phyloP scores from a whole-genome alignment of 2,888 invertebrate species.

The Seira sanloemensis region DNA sequence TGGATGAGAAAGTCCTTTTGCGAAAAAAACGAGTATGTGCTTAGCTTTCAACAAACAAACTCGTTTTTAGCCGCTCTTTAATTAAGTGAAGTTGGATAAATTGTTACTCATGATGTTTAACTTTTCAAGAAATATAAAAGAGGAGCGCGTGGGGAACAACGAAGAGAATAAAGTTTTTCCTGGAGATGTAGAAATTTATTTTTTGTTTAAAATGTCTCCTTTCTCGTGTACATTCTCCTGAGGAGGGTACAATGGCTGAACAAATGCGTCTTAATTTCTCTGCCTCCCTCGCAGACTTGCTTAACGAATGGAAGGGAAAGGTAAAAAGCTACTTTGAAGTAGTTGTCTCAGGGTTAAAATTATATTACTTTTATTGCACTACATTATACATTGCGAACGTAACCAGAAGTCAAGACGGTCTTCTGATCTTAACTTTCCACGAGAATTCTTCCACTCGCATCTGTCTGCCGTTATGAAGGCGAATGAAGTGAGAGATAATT shows the following conservation, averaged over 20 bases:
- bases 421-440: background rate
- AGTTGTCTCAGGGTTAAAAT: background rate
- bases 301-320: background rate
- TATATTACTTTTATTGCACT: background rate
- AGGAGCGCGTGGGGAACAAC: background rate
- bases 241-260: too few relatives aligned
- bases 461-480: slow-evolving; percentile 29
- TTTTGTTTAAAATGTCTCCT: too few relatives aligned
- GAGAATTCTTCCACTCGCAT: slow-evolving; percentile 3
- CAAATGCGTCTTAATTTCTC: too few relatives aligned
- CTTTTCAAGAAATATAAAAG: background rate
- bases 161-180: too few relatives aligned
- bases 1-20: too few relatives aligned
- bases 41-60: too few relatives aligned
- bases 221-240: too few relatives aligned
- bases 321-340: background rate
- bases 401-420: background rate
- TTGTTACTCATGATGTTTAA: background rate
- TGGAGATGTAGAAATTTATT: too few relatives aligned
- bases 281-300: too few relatives aligned
- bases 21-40: too few relatives aligned
- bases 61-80: too few relatives aligned
- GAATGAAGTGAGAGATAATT: slow-evolving; percentile 55
- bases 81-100: background rate
- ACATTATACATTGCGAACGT: too few relatives aligned